Conservation (phyloP, 1,140 invertebrate species). For the Drosophila lowei region DNA sequence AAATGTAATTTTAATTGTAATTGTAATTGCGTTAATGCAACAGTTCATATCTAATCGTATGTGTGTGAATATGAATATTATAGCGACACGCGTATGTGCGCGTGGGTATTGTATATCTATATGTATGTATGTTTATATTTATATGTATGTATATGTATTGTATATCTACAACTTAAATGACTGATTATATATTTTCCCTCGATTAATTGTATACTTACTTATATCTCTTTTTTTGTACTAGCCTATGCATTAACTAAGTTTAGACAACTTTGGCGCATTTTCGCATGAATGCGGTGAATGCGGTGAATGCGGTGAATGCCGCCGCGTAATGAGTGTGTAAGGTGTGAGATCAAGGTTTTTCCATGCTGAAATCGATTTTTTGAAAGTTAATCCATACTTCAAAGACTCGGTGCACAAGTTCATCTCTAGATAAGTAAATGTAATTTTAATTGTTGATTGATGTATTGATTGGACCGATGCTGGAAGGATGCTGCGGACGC, state of each 20-base stretch:
- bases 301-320: too few species aligned
- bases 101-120: conserved; percentile 45
- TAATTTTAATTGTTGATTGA: conserved; percentile 74
- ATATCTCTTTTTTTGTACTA: conserved; percentile 38
- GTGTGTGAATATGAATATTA: too few species aligned
- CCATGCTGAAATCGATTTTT: background rate
- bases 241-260: conserved; percentile 36
- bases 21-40: conserved; percentile 6
- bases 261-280: conserved; percentile 34
- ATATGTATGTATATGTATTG: conserved; percentile 54
- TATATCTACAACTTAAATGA: conserved; percentile 76
- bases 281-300: background rate
- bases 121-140: conserved; percentile 49
- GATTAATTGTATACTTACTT: conserved; percentile 42
- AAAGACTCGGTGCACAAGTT: conserved; percentile 79
- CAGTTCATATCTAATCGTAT: background rate
- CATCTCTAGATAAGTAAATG: conserved; percentile 65
- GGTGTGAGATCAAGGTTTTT: background rate
- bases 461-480: conserved; percentile 29
- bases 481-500: conserved; percentile 8
- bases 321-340: too few species aligned
- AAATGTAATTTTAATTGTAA: conserved; percentile 30
- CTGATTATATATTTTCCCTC: conserved; percentile 77
- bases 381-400: conserved; percentile 47
- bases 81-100: background rate